Conservation (phyloP, 2,888 invertebrate species). For the Pollenia griseotomentosa region DNA sequence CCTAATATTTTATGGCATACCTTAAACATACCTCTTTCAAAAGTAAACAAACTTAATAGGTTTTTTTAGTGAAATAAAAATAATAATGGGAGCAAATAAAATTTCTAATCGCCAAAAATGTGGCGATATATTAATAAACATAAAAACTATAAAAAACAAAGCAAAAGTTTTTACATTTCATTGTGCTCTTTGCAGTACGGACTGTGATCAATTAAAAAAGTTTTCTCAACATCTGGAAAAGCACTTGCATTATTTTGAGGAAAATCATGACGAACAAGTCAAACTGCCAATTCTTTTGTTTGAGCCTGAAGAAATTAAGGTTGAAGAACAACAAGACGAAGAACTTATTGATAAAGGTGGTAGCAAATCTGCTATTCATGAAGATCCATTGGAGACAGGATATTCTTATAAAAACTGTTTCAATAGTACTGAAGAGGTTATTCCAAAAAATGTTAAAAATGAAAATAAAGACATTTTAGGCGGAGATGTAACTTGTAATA, state of each 20-base stretch:
- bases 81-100: constrained; percentile 51
- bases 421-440: background rate
- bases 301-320: constrained; percentile 55
- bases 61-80: background rate
- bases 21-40: constrained; percentile 24
- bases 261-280: background rate
- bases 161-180: constrained; percentile 53
- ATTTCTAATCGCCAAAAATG: constrained; percentile 44
- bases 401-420: background rate
- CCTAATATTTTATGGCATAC: background rate
- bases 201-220: constrained; percentile 66
- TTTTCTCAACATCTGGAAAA: constrained; percentile 62
- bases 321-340: constrained; percentile 15
- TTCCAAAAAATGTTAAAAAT: background rate
- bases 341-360: background rate
- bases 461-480: background rate
- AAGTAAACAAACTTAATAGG: constrained; percentile 43
- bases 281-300: background rate
- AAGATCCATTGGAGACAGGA: constrained; percentile 53
- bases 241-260: constrained; percentile 38
- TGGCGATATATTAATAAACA: constrained; percentile 58
- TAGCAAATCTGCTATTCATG: background rate
- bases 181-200: constrained; percentile 50
- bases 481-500: background rate
- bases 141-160: constrained; percentile 62